Evolutionary conservation across 2,888 invertebrate species (phyloP).

Genomic region (Nephrocerus scutellatus): DNA sequence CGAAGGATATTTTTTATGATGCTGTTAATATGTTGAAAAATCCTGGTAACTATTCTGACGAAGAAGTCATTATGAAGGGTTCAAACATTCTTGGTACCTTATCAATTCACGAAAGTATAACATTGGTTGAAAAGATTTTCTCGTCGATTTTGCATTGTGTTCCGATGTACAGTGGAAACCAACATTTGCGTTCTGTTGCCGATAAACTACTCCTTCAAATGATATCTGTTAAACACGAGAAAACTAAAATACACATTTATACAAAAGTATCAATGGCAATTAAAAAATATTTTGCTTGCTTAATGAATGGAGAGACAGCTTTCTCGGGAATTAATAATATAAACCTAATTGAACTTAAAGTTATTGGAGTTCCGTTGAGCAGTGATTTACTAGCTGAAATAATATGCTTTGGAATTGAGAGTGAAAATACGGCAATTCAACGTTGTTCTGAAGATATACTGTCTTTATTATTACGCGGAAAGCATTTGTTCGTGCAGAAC

Average conservation of each 20-base stretch:
- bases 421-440: conserved; percentile 18
- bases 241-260: conserved; percentile 26
- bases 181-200: conserved; percentile 27
- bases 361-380: conserved; percentile 39
- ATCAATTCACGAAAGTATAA: conserved; percentile 32
- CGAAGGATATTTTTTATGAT: conserved; percentile 19
- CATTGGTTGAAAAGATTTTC: conserved; percentile 30
- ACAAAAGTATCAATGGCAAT: conserved; percentile 28
- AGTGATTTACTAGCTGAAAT: conserved; percentile 32
- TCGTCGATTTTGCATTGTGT: conserved; percentile 28
- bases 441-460: conserved; percentile 33
- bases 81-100: conserved; percentile 25
- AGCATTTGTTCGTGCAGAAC: conserved; percentile 24
- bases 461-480: conserved; percentile 34
- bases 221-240: conserved; percentile 27
- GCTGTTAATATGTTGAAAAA: conserved; percentile 23
- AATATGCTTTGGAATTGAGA: conserved; percentile 26
- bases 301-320: conserved; percentile 35
- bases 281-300: conserved; percentile 33
- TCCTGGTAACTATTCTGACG: conserved; percentile 15
- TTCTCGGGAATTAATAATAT: conserved; percentile 25
- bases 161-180: conserved; percentile 23
- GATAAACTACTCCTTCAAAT: conserved; percentile 30
- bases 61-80: conserved; percentile 23
- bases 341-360: conserved; percentile 23